Percentiles rank a stretch among this genome's conserved stretches.
phyloP scores from a whole-genome alignment of 2,113 vertebrate species.

The Maccullochella peelii region DNA sequence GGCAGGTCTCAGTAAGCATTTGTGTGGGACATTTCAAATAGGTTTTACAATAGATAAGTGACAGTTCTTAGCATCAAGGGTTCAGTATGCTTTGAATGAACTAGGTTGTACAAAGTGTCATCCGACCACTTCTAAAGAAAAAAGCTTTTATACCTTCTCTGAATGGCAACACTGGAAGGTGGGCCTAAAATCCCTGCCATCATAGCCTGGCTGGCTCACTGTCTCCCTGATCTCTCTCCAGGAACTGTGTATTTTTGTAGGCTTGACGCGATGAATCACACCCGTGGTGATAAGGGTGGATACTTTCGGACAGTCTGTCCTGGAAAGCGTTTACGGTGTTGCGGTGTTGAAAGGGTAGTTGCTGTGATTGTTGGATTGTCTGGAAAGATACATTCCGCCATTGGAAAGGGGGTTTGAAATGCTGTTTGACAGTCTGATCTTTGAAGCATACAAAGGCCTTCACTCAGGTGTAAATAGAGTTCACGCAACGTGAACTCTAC shows the following conservation, averaged over 20 bases:
- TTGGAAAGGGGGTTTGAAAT: neutral
- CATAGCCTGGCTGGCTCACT: neutral
- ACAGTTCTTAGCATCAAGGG: neutral
- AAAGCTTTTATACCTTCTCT: neutral
- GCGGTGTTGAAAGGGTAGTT: neutral
- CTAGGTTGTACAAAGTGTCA: neutral
- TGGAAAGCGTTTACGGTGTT: neutral
- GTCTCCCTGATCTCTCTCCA: neutral
- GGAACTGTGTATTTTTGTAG: neutral
- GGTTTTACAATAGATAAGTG: neutral
- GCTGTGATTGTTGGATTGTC: neutral
- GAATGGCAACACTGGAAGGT: neutral
- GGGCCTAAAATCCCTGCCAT: neutral
- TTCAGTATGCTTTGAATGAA: neutral
- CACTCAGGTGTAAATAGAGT: neutral
- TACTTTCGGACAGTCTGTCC: neutral
- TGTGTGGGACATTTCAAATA: slow-evolving; percentile 1
- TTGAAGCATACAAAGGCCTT: neutral
- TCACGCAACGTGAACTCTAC: neutral
- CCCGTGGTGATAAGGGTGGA: neutral
- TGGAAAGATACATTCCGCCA: neutral
- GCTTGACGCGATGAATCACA: neutral
- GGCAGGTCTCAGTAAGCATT: neutral
- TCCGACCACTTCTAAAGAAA: neutral
- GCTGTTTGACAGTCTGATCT: neutral